These are phyloP conservation scores for Falco cherrug DNA, from an alignment of 2,797 vertebrate species.

Conservation along the genomic window DNA sequence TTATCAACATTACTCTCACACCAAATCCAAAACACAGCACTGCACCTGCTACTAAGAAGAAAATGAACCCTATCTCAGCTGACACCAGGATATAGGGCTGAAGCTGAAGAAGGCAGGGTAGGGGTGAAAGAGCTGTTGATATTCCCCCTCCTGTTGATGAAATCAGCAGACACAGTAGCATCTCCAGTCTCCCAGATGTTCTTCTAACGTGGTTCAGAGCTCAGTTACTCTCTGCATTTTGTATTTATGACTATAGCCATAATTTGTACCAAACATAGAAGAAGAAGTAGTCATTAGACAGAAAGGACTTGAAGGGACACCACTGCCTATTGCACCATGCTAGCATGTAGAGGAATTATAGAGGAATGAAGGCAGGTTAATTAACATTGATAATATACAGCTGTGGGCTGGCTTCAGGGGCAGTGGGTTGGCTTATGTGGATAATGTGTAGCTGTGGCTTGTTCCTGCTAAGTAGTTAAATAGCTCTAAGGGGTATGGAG, in stretches of 20 bases:
- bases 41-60: too few relatives aligned
- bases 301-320: background rate
- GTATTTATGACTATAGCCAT: background rate
- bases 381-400: too few relatives aligned
- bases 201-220: background rate
- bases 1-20: too few relatives aligned
- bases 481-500: too few relatives aligned
- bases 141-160: background rate
- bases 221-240: background rate
- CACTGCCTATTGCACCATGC: fast-evolving
- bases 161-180: fast-evolving
- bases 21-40: too few relatives aligned
- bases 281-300: background rate
- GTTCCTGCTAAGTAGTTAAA: too few relatives aligned
- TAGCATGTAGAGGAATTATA: too few relatives aligned
- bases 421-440: too few relatives aligned
- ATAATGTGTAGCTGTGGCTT: too few relatives aligned
- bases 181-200: background rate
- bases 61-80: too few relatives aligned
- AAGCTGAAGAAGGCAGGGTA: background rate
- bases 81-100: background rate
- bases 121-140: background rate
- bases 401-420: too few relatives aligned
- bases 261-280: background rate
- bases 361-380: too few relatives aligned